phyloP scores from a whole-genome alignment of 2,113 vertebrate genomes.

The Porphyrio hochstetteri region DNA sequence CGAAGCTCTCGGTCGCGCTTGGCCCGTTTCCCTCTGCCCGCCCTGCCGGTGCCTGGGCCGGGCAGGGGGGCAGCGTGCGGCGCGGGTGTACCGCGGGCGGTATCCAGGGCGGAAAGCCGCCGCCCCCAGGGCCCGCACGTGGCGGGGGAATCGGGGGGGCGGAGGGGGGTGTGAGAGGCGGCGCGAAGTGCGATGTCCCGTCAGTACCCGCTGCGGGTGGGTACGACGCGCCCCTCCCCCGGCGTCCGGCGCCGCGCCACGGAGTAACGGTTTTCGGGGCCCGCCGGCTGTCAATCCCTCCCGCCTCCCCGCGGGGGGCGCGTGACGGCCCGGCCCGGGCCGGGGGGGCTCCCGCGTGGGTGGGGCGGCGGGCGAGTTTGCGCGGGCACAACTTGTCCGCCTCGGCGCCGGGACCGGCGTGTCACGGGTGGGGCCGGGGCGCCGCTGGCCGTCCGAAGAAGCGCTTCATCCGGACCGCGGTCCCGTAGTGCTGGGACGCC shows the following conservation, averaged over 20 bases:
- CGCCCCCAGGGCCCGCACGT: background rate
- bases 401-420: too few relatives aligned
- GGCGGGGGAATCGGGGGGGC: background rate
- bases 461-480: fast-evolving
- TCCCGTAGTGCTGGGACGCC: fast-evolving
- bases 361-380: background rate
- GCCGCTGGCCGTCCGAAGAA: background rate
- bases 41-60: background rate
- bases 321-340: background rate
- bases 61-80: background rate
- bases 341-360: too few relatives aligned
- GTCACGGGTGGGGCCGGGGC: background rate
- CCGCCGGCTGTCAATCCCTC: background rate
- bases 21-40: too few relatives aligned
- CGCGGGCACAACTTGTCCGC: background rate
- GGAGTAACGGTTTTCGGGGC: background rate
- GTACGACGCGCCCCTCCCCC: background rate
- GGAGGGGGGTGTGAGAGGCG: background rate
- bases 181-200: background rate
- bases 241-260: background rate
- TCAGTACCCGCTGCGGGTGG: background rate
- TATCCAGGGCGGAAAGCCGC: background rate
- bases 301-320: too few relatives aligned
- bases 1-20: too few relatives aligned
- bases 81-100: background rate